Evolutionary conservation across 2,113 vertebrate species (phyloP).

Genomic region (Carettochelys insculpta): DNA sequence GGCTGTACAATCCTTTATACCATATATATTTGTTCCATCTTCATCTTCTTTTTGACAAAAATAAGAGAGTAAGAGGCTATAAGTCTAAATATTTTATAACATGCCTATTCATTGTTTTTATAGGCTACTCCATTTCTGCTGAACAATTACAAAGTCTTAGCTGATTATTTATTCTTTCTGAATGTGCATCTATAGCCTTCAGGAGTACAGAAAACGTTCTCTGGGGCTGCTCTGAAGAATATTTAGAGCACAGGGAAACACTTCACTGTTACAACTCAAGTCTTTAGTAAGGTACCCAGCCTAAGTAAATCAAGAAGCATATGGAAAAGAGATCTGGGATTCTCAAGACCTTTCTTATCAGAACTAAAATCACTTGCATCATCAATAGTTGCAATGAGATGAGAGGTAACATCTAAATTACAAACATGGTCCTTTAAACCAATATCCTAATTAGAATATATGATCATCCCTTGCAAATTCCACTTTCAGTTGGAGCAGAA

Average conservation of each 20-base stretch:
- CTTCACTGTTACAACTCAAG: background rate
- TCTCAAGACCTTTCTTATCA: background rate
- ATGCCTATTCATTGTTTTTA: background rate
- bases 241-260: background rate
- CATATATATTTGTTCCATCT: background rate
- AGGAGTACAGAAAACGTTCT: background rate
- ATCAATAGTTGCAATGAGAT: background rate
- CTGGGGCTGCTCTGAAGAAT: background rate
- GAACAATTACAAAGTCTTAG: background rate
- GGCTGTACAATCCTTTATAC: background rate
- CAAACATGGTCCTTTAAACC: background rate
- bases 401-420: slow-evolving; percentile 6
- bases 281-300: background rate
- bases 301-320: background rate
- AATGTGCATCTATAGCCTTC: background rate
- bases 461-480: background rate
- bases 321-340: background rate
- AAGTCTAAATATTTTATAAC: background rate
- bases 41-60: background rate
- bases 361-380: background rate
- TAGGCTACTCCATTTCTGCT: background rate
- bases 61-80: background rate
- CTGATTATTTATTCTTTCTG: background rate
- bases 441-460: background rate
- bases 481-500: background rate